These are phyloP conservation scores for Meganola albula DNA, from an alignment of 2,888 invertebrate species.

Conservation along the genomic window DNA sequence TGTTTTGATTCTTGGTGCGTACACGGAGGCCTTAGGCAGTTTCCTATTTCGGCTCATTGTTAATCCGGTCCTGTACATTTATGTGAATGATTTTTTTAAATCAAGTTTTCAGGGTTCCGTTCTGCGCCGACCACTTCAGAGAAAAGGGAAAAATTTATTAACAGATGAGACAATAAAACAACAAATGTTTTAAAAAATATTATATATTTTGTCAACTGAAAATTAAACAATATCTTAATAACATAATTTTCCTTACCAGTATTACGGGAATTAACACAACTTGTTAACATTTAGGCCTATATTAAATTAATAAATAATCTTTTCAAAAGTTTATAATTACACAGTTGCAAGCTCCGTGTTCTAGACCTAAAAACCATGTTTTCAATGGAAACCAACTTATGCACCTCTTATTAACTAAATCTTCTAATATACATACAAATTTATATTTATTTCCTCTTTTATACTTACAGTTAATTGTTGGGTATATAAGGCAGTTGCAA, in stretches of 20 bases:
- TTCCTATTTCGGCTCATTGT: no score
- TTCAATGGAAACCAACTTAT: slow-evolving; percentile 48
- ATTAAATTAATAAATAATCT: slow-evolving; percentile 45
- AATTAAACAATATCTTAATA: slow-evolving; percentile 68
- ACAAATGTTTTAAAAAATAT: slow-evolving; percentile 53
- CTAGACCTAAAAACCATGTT: slow-evolving; percentile 41
- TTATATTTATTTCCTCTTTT: slow-evolving; percentile 44
- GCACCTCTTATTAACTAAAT: slow-evolving; percentile 62
- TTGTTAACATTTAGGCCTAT: slow-evolving; percentile 59
- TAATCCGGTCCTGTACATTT: no score
- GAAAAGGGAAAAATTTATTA: no score
- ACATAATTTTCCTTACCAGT: slow-evolving; percentile 60
- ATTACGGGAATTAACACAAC: slow-evolving; percentile 64
- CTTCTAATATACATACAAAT: slow-evolving; percentile 68
- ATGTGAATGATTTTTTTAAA: no score
- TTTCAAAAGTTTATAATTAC: slow-evolving; percentile 26
- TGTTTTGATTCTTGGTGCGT: no score
- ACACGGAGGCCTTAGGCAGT: no score
- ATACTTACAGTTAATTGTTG: no score
- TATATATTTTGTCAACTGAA: slow-evolving; percentile 76
- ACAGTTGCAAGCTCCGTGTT: slow-evolving; percentile 28
- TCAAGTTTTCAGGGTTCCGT: no score
- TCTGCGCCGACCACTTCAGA: no score
- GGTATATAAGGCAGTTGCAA: no score
- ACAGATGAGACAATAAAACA: slow-evolving; percentile 26